Evolutionary conservation across 2,113 vertebrate species (phyloP), one percentile per base, ranked within the genome.

Genomic region (Phylloscopus trochilus): DNA sequence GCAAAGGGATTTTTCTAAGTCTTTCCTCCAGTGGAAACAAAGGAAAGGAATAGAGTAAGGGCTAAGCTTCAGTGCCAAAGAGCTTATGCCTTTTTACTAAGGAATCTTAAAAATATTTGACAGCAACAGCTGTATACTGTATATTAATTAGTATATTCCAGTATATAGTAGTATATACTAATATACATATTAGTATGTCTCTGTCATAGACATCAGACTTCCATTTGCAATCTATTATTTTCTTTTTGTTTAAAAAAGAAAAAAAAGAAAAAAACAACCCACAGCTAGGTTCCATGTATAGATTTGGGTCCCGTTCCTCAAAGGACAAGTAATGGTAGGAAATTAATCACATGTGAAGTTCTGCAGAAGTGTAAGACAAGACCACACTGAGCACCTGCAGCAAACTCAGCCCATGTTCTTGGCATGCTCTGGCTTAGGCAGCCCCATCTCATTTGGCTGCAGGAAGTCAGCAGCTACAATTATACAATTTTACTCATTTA

Each of bases 401-500:
- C 19, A 66, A 69, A 27, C 8, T 80, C 81, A 89, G 7, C 11
- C 30, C 7, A 9, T 39, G 41, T 41, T 83, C 52, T 79, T 60
- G 27, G 5, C 46, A 31, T 12, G 4, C 37, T 93, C n/a, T 78
- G 27, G 13, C 23, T 59, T 31, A 73, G 53, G 30, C 17, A 30
- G 43, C 20, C 1, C 0, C 1, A 33, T 24, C 26, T 70, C 4
- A 0, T 70, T 49, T 80, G 23, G 9, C 33, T 87, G 17, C 23
- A 73, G 58, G 28, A 63, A n/a, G 17, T 33, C 37, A 81, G 20
- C 13, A 87, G 30, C 43, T 64, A 27, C 16, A 64, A 28, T 56
- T 37, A 6, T 3, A 27, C 16, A 64, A 28, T 56, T 37, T 6
- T 3, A 37, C 21, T 49, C 21, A 49, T 21, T 39, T 56, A 41